Evolutionary conservation across 2,113 vertebrate genomes (phyloP).

Genomic region (Orcinus orca): DNA sequence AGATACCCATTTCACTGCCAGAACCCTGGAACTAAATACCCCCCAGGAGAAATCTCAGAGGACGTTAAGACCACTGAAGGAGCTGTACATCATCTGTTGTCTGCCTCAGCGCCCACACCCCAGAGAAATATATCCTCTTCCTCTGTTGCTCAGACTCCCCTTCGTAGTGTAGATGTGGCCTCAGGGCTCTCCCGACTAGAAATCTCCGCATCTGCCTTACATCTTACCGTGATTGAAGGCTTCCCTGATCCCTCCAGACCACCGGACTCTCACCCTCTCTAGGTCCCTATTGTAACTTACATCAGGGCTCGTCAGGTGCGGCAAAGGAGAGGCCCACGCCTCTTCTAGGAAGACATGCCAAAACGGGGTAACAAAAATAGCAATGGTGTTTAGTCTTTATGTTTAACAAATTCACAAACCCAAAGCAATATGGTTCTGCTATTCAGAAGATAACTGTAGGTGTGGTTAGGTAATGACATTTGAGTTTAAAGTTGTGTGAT

Average conservation of each 20-base stretch:
- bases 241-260: background rate
- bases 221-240: background rate
- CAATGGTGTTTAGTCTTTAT: background rate
- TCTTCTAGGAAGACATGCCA: background rate
- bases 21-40: background rate
- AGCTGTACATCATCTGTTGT: background rate
- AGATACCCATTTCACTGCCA: background rate
- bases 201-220: background rate
- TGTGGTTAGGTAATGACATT: background rate
- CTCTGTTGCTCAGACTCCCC: background rate
- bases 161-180: background rate
- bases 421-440: background rate
- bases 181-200: background rate
- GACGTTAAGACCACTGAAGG: background rate
- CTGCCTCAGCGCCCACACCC: background rate
- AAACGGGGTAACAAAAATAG: background rate
- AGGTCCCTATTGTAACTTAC: background rate
- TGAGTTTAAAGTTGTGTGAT: background rate
- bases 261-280: background rate
- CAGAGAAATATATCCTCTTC: background rate
- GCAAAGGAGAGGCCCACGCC: background rate
- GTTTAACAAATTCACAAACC: background rate
- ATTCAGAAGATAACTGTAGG: background rate
- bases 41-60: background rate
- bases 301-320: rapidly evolving